These are phyloP conservation scores for Galendromus occidentalis DNA, from an alignment of 1,140 invertebrate species.

Conservation along the genomic window DNA sequence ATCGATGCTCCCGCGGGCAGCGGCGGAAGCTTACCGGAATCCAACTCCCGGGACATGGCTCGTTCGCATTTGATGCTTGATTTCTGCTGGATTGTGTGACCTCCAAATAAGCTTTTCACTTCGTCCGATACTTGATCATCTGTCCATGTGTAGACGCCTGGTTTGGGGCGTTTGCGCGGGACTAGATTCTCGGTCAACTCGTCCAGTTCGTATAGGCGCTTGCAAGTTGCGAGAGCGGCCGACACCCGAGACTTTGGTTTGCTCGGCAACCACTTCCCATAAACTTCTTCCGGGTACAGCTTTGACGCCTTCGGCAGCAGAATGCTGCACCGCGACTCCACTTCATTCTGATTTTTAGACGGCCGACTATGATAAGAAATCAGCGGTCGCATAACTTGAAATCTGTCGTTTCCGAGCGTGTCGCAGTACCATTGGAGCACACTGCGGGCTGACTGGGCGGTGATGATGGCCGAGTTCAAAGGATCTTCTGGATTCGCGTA, in stretches of 20 bases:
- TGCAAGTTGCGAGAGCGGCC: slow-evolving; percentile 62
- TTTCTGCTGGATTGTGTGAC: neutral
- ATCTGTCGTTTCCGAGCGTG: neutral
- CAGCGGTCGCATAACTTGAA: neutral
- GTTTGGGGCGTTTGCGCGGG: neutral
- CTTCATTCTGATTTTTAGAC: too few relatives aligned
- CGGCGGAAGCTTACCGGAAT: neutral
- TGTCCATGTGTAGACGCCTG: neutral
- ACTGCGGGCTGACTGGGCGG: neutral
- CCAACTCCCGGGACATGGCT: neutral
- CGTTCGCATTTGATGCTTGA: neutral
- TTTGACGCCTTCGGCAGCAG: neutral
- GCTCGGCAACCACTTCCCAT: slow-evolving; percentile 57
- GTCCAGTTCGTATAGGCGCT: slow-evolving; percentile 44
- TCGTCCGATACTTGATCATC: neutral
- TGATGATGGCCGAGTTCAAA: neutral
- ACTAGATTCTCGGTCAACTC: neutral
- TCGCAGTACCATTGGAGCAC: neutral
- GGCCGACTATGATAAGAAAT: neutral
- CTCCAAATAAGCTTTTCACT: neutral
- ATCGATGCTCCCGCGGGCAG: neutral
- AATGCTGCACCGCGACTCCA: neutral
- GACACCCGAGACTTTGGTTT: slow-evolving; percentile 56
- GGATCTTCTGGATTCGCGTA: neutral
- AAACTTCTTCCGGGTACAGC: neutral